Conservation (phyloP, 2,113 vertebrate species). For the Synodontis membranacea region DNA sequence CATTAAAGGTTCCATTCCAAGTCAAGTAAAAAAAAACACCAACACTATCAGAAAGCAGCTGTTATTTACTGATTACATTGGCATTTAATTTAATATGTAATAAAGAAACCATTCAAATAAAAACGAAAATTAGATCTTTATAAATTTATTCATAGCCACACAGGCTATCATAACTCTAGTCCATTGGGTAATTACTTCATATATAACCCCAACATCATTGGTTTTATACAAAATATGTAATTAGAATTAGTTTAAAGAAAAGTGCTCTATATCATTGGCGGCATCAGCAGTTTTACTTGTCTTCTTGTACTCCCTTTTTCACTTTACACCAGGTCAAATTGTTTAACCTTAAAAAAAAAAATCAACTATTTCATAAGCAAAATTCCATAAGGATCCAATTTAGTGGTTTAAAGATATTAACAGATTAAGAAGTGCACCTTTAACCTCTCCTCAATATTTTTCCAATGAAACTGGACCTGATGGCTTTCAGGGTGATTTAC, state of each 20-base stretch:
- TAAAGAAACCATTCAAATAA: not conserved
- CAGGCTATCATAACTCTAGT: not conserved
- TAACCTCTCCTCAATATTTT: not conserved
- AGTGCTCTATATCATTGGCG: not conserved
- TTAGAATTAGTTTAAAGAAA: not conserved
- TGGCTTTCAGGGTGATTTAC: constrained; percentile 26
- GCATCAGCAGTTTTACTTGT: not conserved
- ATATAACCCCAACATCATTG: not conserved
- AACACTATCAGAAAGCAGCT: not conserved
- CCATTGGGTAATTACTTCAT: not conserved
- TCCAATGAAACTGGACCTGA: not conserved
- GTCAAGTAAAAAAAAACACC: not conserved
- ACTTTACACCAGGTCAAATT: not conserved
- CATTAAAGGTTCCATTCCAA: not conserved
- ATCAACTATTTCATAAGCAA: not conserved
- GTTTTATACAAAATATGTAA: not conserved
- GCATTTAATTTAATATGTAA: too few species aligned
- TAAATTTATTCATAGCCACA: not conserved
- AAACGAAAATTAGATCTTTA: not conserved
- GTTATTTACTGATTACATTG: not conserved
- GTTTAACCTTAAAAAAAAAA: not conserved
- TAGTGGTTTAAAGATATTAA: not conserved
- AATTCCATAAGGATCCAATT: not conserved
- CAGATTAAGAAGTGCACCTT: not conserved
- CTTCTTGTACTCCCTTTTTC: not conserved